These are phyloP conservation scores for Ptilonorhynchus violaceus DNA, from an alignment of 2,113 vertebrate genomes.

Conservation along the genomic window DNA sequence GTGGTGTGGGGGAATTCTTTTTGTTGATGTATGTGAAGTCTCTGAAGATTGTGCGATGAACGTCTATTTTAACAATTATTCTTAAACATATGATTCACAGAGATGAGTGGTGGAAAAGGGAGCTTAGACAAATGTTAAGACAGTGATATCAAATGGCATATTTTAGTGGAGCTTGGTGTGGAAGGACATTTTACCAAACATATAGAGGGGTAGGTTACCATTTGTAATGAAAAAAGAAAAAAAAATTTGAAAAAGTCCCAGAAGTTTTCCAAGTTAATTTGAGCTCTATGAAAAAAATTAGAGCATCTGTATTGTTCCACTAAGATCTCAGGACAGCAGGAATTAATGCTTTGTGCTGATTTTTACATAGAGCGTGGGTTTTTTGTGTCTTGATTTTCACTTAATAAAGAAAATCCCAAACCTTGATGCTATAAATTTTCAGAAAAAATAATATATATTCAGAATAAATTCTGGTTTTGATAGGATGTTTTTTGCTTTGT, in stretches of 20 bases:
- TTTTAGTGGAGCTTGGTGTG: not conserved
- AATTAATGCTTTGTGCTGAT: not conserved
- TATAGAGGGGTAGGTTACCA: not conserved
- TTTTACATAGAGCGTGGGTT: not conserved
- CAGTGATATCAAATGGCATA: not conserved
- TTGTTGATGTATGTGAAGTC: not conserved
- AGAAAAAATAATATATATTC: not conserved
- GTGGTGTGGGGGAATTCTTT: not conserved
- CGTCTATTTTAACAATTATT: not conserved
- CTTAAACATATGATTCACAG: not conserved
- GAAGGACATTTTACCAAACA: not conserved
- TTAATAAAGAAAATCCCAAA: not conserved
- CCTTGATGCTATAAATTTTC: not conserved
- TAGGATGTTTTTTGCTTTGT: not conserved
- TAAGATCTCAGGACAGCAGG: not conserved
- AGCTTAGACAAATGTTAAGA: not conserved
- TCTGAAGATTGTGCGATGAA: not conserved
- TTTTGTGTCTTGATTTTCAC: not conserved
- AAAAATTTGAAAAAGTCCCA: rapidly evolving
- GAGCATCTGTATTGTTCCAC: not conserved
- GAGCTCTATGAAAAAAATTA: not conserved
- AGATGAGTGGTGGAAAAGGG: not conserved
- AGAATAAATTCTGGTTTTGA: not conserved
- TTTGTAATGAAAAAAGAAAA: not conserved
- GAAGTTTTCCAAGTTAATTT: not conserved